Percentiles rank a stretch among this genome's conserved stretches.
Conservation (phyloP, 2,113 vertebrate genomes). For the Tichodroma muraria region DNA sequence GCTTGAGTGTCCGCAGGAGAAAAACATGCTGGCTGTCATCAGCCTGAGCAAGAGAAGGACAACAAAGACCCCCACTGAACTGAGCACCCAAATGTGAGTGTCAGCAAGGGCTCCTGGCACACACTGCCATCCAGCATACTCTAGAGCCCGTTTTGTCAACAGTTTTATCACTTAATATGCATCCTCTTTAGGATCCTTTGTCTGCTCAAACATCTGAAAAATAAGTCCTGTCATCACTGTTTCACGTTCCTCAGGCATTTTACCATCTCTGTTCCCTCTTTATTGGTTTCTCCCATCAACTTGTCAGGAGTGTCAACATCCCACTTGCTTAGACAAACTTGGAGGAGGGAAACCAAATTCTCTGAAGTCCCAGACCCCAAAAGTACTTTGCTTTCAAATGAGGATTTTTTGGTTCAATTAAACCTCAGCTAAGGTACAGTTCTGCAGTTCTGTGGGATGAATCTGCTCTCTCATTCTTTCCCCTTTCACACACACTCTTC, state of each 20-base stretch:
- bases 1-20: neutral
- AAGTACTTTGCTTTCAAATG: neutral
- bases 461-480: neutral
- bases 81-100: neutral
- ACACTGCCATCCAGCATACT: neutral
- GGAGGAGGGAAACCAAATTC: constrained; percentile 3
- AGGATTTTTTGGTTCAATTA: neutral
- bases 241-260: neutral
- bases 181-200: neutral
- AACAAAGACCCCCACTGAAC: neutral
- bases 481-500: neutral
- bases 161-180: neutral
- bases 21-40: neutral
- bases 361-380: neutral
- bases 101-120: neutral
- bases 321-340: neutral
- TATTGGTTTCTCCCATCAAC: neutral
- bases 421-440: neutral
- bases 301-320: neutral
- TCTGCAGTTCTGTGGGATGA: neutral
- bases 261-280: neutral
- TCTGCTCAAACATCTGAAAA: neutral
- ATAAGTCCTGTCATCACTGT: neutral
- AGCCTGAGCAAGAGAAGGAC: neutral
- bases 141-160: neutral